These are phyloP conservation scores for Amphipyra berbera DNA, from an alignment of 2,888 invertebrate species.

Conservation along the genomic window DNA sequence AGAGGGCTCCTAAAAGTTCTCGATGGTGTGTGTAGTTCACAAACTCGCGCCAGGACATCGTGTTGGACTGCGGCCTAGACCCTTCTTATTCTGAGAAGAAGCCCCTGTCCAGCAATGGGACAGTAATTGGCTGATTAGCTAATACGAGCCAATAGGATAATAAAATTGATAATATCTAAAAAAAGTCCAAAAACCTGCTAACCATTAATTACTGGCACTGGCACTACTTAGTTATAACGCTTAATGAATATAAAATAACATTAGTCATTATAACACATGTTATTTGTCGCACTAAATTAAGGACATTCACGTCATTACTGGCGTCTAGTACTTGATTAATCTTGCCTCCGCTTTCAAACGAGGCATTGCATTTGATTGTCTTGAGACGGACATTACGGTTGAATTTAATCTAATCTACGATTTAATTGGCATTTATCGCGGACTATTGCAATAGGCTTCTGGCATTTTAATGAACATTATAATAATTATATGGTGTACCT, in stretches of 20 bases:
- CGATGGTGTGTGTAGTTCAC: no score
- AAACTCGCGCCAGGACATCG: no score
- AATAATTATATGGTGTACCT: conserved; percentile 29
- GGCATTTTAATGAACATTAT: conserved; percentile 55
- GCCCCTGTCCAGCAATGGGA: no score
- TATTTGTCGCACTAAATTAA: conserved; percentile 41
- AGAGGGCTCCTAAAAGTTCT: no score
- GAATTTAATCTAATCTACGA: conserved; percentile 59
- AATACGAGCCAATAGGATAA: no score
- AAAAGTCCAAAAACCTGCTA: no score
- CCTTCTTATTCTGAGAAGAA: no score
- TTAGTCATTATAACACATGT: conserved; percentile 28
- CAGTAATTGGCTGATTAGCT: no score
- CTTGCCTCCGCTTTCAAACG: conserved; percentile 44
- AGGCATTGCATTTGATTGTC: conserved; percentile 58
- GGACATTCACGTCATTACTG: conserved; percentile 40
- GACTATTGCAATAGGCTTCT: conserved; percentile 34
- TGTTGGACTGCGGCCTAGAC: no score
- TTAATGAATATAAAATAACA: conserved; percentile 21
- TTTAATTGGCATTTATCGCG: conserved; percentile 60
- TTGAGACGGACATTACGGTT: conserved; percentile 52
- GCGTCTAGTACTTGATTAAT: conserved; percentile 44
- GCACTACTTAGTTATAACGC: not conserved
- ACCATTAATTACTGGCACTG: no score
- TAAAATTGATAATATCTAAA: no score